Evolutionary conservation across 1,140 invertebrate species (phyloP), one percentile per base, ranked within the genome.

Genomic region (Drosophila kanapiae): DNA sequence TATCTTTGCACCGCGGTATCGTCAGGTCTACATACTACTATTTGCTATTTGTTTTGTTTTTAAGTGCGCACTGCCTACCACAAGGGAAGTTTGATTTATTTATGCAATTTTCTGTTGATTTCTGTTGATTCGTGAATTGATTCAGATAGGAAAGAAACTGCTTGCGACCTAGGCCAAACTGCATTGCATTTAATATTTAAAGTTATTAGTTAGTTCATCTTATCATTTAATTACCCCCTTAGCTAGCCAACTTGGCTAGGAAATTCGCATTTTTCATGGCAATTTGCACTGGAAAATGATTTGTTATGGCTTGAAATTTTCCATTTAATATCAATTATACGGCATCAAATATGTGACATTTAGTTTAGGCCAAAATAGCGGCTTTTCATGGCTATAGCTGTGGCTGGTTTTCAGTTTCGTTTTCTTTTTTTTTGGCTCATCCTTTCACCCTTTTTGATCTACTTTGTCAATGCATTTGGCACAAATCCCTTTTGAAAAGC

Each of bases 1-100:
- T 75, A 48, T 69, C 35, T 75, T 64, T 59, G 57, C 43, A 16
- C 58, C 23, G 42, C 16, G 43, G 33, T n/a, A 47, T 75, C 48
- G 43, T 29, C 33, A 31, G 53, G 13, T 49, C 3, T 53, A 31
- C n/a, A 51, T 51, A 33, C 29, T 31, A n/a, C 10, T 13, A 45
- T 51, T 18, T 13, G 16, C n/a, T 29, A 47, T 45, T 56, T 58
- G 31, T 35, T n/a, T 42, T 27, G 23, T 16, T n/a, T 31, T 6
- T 37, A n/a, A 23, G 42, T 68, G 38, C 27, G 27, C 43, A 67
- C 2, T 18, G 42, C 63, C 80, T 87, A 80, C 71, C 80, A 43
- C 83, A 90, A 84, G 67, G 49, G 49, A 67, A 77, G 48, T 63
- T 61, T 78, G 58, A 77, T 88, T 67, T 80, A 48, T 70, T 62